phyloP scores from a whole-genome alignment of 2,888 invertebrate species.

The Ditula angustiorana region DNA sequence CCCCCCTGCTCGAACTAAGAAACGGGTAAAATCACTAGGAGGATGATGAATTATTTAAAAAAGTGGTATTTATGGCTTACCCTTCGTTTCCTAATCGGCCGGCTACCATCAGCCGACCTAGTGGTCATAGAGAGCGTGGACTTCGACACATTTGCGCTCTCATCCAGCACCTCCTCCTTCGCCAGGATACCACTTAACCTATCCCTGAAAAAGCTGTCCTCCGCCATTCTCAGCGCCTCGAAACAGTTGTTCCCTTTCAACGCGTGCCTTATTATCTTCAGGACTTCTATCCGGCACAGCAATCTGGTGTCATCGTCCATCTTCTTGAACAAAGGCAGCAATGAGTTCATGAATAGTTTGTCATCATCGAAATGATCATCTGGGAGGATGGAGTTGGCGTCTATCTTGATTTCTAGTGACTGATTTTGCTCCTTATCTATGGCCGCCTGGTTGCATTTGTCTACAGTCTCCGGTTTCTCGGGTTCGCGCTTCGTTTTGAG shows the following conservation, averaged over 20 bases:
- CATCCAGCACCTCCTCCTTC: slow-evolving; percentile 59
- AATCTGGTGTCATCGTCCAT: slow-evolving; percentile 78
- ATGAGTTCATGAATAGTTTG: slow-evolving; percentile 75
- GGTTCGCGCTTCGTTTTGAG: slow-evolving; percentile 66
- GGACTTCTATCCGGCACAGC: slow-evolving; percentile 72
- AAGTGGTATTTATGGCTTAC: slow-evolving; percentile 51
- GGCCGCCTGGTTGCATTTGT: slow-evolving; percentile 67
- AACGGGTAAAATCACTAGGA: too few species aligned
- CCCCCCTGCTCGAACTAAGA: too few species aligned
- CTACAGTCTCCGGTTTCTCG: slow-evolving; percentile 61
- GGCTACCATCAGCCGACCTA: slow-evolving; percentile 74
- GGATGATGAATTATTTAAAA: too few species aligned
- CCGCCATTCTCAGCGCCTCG: slow-evolving; percentile 66
- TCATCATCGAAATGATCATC: slow-evolving; percentile 80
- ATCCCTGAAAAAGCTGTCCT: slow-evolving; percentile 66
- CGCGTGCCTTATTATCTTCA: slow-evolving; percentile 75
- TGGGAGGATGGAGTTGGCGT: slow-evolving; percentile 72
- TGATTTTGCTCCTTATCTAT: slow-evolving; percentile 59
- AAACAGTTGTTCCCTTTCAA: slow-evolving; percentile 72
- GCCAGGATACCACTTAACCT: slow-evolving; percentile 58
- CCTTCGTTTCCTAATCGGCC: slow-evolving; percentile 72
- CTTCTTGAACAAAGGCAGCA: slow-evolving; percentile 76
- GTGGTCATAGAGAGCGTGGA: slow-evolving; percentile 75
- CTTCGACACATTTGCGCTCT: slow-evolving; percentile 45
- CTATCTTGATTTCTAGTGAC: slow-evolving; percentile 73